A percentile compares a stretch with the other conserved stretches of the same genome.
phyloP scores from a whole-genome alignment of 2,797 vertebrate species.

The Rhinella marina region DNA sequence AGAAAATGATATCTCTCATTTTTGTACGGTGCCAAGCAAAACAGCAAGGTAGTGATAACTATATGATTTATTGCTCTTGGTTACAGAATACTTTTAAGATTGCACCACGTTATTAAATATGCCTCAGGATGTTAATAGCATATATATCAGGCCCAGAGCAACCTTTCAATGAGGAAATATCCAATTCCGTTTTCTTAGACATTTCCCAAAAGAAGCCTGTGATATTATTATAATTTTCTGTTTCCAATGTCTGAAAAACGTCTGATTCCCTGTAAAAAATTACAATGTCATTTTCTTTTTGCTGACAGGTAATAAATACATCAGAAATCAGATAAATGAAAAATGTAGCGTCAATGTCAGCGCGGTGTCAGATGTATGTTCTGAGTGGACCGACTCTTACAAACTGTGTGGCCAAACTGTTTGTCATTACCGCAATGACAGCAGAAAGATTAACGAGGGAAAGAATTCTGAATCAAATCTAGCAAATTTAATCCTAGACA shows the following conservation, averaged over 20 bases:
- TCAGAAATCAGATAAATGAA: not conserved
- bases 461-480: too few relatives aligned
- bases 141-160: not conserved
- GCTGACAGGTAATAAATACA: not conserved
- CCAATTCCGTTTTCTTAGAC: not conserved
- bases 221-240: not conserved
- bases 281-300: not conserved
- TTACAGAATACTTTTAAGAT: not conserved
- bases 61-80: constrained; percentile 2
- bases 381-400: not conserved
- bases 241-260: not conserved
- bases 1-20: not conserved
- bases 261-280: not conserved
- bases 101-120: not conserved
- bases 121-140: not conserved
- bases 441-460: not conserved
- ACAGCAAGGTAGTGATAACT: not conserved
- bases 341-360: not conserved
- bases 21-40: not conserved
- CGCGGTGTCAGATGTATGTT: not conserved
- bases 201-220: not conserved
- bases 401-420: not conserved
- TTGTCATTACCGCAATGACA: not conserved
- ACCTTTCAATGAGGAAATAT: not conserved
- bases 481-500: too few relatives aligned